Base-by-base conservation (phyloP, 2,797 vertebrate species). In the Hylomyscus alleni region DNA sequence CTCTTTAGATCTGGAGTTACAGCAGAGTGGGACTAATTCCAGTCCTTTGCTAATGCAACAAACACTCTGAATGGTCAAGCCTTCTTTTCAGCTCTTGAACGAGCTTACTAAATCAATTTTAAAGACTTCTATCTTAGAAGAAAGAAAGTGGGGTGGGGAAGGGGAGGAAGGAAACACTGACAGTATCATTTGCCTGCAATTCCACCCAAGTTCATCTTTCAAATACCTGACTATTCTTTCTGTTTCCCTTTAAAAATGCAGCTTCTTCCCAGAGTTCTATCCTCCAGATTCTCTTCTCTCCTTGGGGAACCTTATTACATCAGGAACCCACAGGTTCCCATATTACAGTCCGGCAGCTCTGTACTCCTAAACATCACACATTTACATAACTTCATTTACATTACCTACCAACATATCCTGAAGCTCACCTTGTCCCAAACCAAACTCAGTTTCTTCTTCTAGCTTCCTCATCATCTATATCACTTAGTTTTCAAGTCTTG, bases 201-300 rank as follows among this genome's bases (percentile, higher is more conserved):
- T 93, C 44, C 50, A 15, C 44, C 80, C 52, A 84, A n/a, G 26
- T 37, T 96, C 47, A 90, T 73, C 29, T 86, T 29, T 81, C 56
- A 86, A 85, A 15, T 58, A 29, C 13, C 73, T 52, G 47, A 24
- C 26, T 75, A 19, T 82, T 92, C 54, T 94, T 88, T 90, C 19
- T 7, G 47, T 89, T 95, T 91, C 80, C 26, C 85, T 89, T 91
- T 22, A 80, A 13, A 47, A 44, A 3, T 54, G 44, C 12, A 37
- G 31, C 10, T 67, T 14, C 37, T 90, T 47, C 11, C 8, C 44
- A 40, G 65, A 73, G 34, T 40, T 62, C 40, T 84, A 58, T 20
- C 85, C 50, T 95, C 52, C 80, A 7, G 31, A 50, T 37, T 86
- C 17, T 75, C 60, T 62, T 95, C 22, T 78, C 77, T 67, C 91